Conservation (phyloP, 2,113 vertebrate genomes). For the Oncorhynchus clarkii region DNA sequence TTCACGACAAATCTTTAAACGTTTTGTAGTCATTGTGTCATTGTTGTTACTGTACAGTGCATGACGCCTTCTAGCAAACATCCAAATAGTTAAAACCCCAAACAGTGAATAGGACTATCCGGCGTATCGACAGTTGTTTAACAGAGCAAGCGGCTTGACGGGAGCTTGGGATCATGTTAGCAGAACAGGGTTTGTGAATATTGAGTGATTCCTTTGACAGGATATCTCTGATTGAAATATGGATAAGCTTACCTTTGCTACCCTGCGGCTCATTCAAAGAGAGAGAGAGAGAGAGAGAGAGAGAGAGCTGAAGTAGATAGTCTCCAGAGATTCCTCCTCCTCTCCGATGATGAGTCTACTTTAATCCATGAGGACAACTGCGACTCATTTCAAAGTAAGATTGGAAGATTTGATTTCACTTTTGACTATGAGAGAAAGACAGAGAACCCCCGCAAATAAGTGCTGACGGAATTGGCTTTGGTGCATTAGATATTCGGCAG, state of each 20-base stretch:
- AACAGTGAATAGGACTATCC: too few species aligned
- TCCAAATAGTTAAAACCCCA: too few species aligned
- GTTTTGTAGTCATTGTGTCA: too few species aligned
- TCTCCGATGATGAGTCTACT: too few species aligned
- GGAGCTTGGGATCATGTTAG: too few species aligned
- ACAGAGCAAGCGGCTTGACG: neutral
- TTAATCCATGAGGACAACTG: too few species aligned
- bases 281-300: conserved; percentile 26
- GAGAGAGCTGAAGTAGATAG: conserved; percentile 45
- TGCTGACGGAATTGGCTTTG: conserved; percentile 83
- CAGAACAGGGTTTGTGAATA: neutral
- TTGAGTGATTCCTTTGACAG: conserved; percentile 33
- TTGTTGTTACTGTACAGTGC: too few species aligned
- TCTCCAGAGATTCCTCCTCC: conserved; percentile 19
- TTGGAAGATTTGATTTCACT: conserved; percentile 92
- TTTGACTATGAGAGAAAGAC: conserved; percentile 57
- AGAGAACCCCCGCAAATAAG: conserved; percentile 78
- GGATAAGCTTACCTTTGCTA: conserved; percentile 37
- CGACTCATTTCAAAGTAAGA: conserved; percentile 94
- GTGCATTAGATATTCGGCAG: conserved; percentile 86
- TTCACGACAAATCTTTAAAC: too few species aligned
- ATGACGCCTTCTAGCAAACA: too few species aligned
- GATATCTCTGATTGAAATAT: conserved; percentile 50
- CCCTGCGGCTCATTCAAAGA: neutral
- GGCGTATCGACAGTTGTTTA: neutral